phyloP scores from a whole-genome alignment of 2,797 vertebrate genomes.

The Gallinago solitaria region DNA sequence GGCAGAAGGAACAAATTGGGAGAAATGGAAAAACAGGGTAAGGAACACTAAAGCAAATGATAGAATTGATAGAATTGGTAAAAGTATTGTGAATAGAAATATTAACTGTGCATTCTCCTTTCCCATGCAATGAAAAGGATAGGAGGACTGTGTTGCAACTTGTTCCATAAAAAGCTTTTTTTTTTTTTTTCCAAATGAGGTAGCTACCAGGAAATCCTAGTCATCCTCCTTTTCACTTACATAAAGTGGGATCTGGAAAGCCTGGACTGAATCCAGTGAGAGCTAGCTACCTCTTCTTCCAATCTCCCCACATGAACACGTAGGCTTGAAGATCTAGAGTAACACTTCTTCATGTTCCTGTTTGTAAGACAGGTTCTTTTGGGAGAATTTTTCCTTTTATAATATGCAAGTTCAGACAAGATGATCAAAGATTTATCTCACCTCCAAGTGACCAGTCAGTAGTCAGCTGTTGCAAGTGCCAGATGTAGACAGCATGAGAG shows the following conservation, averaged over 20 bases:
- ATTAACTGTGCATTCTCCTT: neutral
- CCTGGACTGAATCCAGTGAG: neutral
- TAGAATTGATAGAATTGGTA: neutral
- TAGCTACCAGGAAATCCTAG: neutral
- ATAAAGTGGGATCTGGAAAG: neutral
- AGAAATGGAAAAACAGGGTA: neutral
- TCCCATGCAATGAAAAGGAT: neutral
- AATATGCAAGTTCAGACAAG: neutral
- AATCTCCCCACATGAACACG: neutral
- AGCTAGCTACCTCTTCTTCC: neutral
- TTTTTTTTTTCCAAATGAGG: neutral
- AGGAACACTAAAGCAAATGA: neutral
- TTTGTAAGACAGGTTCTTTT: neutral
- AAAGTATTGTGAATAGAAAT: neutral
- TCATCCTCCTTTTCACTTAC: neutral
- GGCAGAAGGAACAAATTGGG: neutral
- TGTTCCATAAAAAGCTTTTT: neutral
- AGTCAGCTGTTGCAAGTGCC: neutral
- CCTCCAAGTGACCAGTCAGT: neutral
- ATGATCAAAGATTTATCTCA: neutral
- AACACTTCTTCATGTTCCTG: fast-evolving
- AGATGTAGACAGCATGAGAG: neutral
- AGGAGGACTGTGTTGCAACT: neutral
- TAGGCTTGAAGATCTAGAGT: neutral
- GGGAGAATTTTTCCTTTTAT: neutral